Conservation (phyloP, 2,113 vertebrate species). For the Pseudorasbora parva region DNA sequence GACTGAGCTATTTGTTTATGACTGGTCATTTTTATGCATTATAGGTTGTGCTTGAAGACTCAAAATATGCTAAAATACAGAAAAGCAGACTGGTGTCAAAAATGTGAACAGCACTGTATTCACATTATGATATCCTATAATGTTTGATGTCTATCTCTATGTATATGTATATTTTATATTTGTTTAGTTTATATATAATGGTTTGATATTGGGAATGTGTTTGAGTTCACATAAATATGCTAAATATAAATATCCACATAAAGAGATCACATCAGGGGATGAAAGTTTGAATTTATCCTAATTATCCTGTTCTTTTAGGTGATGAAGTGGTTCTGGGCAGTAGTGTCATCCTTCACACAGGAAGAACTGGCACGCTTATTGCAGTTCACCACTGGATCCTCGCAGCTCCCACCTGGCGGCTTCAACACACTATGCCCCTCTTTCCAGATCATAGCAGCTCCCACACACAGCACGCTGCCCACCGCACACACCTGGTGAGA, state of each 20-base stretch:
- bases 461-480: conserved; percentile 95
- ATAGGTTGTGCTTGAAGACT: background rate
- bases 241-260: too few relatives aligned
- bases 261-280: background rate
- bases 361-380: conserved; percentile 95
- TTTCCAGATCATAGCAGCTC: conserved; percentile 97
- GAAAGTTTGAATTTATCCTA: background rate
- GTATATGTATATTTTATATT: background rate
- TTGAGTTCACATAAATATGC: background rate
- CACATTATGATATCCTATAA: background rate
- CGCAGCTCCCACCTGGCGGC: conserved; percentile 93
- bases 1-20: background rate
- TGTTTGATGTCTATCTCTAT: background rate
- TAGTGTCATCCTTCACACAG: conserved; percentile 97
- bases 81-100: background rate
- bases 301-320: conserved; percentile 76
- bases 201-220: background rate
- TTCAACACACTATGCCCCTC: conserved; percentile 97
- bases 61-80: background rate
- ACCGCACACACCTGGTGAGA: conserved; percentile 97
- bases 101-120: background rate
- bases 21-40: background rate
- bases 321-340: conserved; percentile 99
- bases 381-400: conserved; percentile 98
- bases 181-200: background rate